Evolutionary conservation across 1,140 invertebrate species (phyloP), one percentile per base, ranked within the genome.

Genomic region (Alviniconcha marisindica): DNA sequence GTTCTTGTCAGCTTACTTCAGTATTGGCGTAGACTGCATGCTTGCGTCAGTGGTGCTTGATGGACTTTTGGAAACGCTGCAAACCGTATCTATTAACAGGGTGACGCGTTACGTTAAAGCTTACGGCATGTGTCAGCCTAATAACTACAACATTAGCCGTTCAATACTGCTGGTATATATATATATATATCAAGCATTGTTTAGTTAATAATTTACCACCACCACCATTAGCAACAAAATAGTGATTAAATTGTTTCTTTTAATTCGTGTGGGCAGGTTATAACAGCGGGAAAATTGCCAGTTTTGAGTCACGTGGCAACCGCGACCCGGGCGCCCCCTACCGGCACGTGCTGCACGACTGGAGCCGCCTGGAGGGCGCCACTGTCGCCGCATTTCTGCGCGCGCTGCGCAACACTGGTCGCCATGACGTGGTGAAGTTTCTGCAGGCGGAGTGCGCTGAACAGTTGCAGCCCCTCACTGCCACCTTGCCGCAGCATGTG

Each of bases 341-440:
- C 60, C 82, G 83, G 5, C 81, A 83, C 76, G 44, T 87, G 21
- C 80, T 87, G 48, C 38, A 63, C 44, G 84, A 87, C 56, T 87
- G 86, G 86, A 48, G 79, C 12, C 82, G 83, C 71, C 74, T 76
- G 21, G 83, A 86, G 54, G 63, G 76, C 78, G 82, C 86, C 15
- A 87, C 86, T 36, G 83, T 87, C 21, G 86, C 80, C 21, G 81
- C 85, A 2, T 80, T 87, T 21, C 76, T 87, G 60, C 77, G 82
- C 40, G 86, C 84, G 24, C 60, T 87, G 36, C 82, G 73, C 60
- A 84, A 83, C 81, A 74, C 83, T 2, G 85, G 85, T 7, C 80
- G 86, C 44, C 81, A 77, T 24, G 86, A 87, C 42, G 85, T 86
- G 54, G 82, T 83, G 0, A 82, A 71, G 77, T 71, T 85, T 24